Evolutionary conservation across 2,113 vertebrate species (phyloP), one percentile per base, ranked within the genome.

Genomic region (Ceyx margarethae): DNA sequence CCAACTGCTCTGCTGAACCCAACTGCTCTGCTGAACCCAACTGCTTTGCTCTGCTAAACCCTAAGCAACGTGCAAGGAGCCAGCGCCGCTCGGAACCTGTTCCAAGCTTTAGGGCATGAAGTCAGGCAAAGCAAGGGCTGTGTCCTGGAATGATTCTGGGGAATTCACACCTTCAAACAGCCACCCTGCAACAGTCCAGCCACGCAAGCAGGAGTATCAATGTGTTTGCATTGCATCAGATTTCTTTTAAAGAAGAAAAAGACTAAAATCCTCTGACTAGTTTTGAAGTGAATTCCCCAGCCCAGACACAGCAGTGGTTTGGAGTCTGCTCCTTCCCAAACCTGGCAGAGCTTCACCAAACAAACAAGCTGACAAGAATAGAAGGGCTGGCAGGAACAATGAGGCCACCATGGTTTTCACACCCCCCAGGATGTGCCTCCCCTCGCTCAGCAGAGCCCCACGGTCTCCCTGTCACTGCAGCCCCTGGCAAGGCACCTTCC

Each of bases 291-390:
- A 72, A 25, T 66, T 40, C 40, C n/a, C 31, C 74, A 54, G 65
- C 69, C 71, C 65, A 68, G 54, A 8, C 58, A 12, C n/a, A 37
- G 80, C 3, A 0, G 7, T 6, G 56, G 71, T 22, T 69, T 22
- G 12, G 33, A 62, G 40, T 50, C 64, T 74, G 81, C 81, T 91
- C 43, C 4, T 60, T 92, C 37, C 84, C 76, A 79, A 92, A 56
- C 78, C 46, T 91, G 92, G 95, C 94, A 92, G 77, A 87, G 81
- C 72, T 77, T 85, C 79, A 45, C 43, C 57, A 74, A 77, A 83
- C 53, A 96, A 96, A 91, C 94, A 93, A 92, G 50, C 57, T 42
- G 75, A 61, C 85, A 91, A 91, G 62, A 95, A 93, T 54, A 79
- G 85, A 53, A 87, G 87, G 72, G 66, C 85, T 37, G 56, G 61